Base-by-base conservation (phyloP, 2,888 invertebrate genomes). In the Macrosiphum euphorbiae region DNA sequence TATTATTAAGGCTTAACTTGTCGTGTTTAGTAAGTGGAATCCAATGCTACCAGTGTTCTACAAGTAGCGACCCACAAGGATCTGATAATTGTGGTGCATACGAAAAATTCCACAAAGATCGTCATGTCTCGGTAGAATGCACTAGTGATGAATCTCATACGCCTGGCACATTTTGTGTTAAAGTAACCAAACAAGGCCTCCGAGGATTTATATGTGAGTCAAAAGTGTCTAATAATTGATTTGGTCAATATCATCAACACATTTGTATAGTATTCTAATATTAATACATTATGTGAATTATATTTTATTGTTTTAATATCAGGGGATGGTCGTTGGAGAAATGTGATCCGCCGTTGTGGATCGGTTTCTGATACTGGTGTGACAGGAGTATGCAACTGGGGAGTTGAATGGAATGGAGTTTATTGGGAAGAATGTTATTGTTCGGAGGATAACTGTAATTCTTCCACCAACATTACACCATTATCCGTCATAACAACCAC, bases 391-490 rank as follows among this genome's bases (percentile, higher is more conserved):
- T 99, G 99, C 95, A 98, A 99, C 95, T 99, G 99, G 99, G 98
- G 98, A 41, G 98, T 99, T 94, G 97, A 98, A 95, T 98, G 98
- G 95, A 99, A 99, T 95, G 99, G 99, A 7, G 98, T 98, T 0
- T 99, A 99, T 96, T 99, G 98, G 98, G 99, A 99, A 96, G 98
- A 99, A 95, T 99, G 99, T 95, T 99, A 99, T 95, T 99, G 99
- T 96, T 98, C 98, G 0, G 97, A 97, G 94, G 99, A 99, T 95
- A 98, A 98, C 95, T 99, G 99, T 95, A 99, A 99, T 95, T 95
- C 95, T 0, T 94, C 95, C 24, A 91, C 86, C 78, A 88, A 94
- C 26, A 88, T 94, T 85, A 61, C 47, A 55, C 88, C 91, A 52
- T 78, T 89, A 89, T 91, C 91, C 26, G 26, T 91, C 16, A 35